Base-by-base conservation (phyloP, 2,797 vertebrate genomes). In the Pteropus rufus region DNA sequence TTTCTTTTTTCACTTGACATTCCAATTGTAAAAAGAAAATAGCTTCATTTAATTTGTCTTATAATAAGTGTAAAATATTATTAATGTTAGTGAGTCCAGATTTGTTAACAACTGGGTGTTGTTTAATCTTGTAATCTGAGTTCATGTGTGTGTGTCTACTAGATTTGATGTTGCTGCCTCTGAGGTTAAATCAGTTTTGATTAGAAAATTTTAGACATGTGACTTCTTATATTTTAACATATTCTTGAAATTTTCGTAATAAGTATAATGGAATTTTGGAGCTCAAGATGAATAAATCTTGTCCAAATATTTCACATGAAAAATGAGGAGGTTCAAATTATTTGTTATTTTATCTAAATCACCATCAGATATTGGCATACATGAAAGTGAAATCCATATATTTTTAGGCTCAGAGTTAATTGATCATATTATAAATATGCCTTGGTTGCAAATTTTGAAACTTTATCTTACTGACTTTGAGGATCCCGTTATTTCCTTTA, bases 1-100 rank as follows among this genome's bases (percentile, higher is more conserved):
- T 72, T 91, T 60, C 5, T 58, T 69, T 87, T 82, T 81, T 80
- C 31, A 75, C 21, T 89, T 90, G 60, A 89, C 87, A 87, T 89
- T 92, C 16, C 11, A 82, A 7, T 81, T 91, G 10, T 69, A 41
- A 93, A 77, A 46, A 75, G 49, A 76, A 54, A 77, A 76, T 44
- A 34, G 14, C 23, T 52, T 94, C 24, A 62, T 84, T 44, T 90
- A 87, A 87, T 73, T 90, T 93, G 10, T 83, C 4, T 39, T 62
- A 64, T 34, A 70, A 92, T 84, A n/a, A 93, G 6, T 44, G 21
- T 70, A 70, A 92, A 93, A 39, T 83, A 72, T 36, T 39, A 3
- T 65, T 90, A 90, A 92, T n/a, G 64, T 41, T 49, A 49, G n/a
- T 76, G 19, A 79, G 76, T 70, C 9, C 31, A 76, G 73, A 73